Evolutionary conservation across 1,140 invertebrate species (phyloP).

Genomic region (Homarus americanus): DNA sequence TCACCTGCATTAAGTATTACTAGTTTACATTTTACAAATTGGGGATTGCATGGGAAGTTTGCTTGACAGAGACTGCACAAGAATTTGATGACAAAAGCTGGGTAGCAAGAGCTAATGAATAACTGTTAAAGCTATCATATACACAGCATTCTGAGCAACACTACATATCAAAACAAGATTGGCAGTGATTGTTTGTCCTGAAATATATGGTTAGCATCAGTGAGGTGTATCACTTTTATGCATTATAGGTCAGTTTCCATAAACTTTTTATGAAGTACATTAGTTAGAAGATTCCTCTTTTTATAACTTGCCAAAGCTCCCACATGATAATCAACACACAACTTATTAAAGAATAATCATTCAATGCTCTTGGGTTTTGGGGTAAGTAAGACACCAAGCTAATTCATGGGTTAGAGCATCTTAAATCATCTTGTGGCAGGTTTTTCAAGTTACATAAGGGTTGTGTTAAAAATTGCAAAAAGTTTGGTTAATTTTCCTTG

Average conservation of each 20-base stretch:
- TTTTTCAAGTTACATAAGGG: neutral
- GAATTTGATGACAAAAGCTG: slow-evolving; percentile 18
- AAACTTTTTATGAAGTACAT: neutral
- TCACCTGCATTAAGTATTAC: slow-evolving; percentile 14
- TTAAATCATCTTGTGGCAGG: neutral
- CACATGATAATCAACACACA: neutral
- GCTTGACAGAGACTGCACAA: slow-evolving; percentile 29
- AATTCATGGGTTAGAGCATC: neutral
- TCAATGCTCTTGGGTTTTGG: neutral
- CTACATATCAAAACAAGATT: slow-evolving; percentile 60
- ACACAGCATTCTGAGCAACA: slow-evolving; percentile 59
- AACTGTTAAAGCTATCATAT: slow-evolving; percentile 33
- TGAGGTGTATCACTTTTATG: neutral
- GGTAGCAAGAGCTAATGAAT: slow-evolving; percentile 30
- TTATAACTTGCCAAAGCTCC: too few species aligned
- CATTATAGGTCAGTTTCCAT: neutral
- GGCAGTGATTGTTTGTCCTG: slow-evolving; percentile 64
- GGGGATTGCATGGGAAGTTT: neutral
- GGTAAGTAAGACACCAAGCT: neutral
- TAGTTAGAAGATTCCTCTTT: neutral
- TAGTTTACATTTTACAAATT: slow-evolving; percentile 9
- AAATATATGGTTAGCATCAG: slow-evolving; percentile 15
- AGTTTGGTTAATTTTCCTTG: too few species aligned
- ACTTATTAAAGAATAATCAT: neutral
- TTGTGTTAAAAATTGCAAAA: neutral